phyloP scores from a whole-genome alignment of 2,888 invertebrate genomes.

The Drosophila diplacantha region DNA sequence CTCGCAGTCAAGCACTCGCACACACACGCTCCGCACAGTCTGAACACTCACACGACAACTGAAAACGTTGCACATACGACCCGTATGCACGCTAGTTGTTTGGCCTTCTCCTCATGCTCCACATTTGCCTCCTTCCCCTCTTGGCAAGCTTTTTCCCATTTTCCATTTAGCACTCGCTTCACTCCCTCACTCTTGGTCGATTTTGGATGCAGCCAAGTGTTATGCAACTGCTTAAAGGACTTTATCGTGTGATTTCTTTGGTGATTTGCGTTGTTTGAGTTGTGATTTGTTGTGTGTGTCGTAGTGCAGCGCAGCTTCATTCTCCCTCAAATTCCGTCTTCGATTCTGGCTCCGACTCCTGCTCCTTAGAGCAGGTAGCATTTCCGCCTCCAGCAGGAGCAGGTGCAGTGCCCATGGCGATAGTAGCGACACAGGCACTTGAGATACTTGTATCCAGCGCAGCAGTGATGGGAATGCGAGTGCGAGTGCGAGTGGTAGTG shows the following conservation, averaged over 20 bases:
- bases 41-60: slow-evolving; percentile 47
- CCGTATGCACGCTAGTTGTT: slow-evolving; percentile 70
- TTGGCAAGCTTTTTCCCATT: background rate
- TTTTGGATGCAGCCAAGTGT: slow-evolving; percentile 66
- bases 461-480: slow-evolving; percentile 65
- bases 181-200: slow-evolving; percentile 15
- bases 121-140: slow-evolving; percentile 5
- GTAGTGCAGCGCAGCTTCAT: slow-evolving; percentile 26
- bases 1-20: slow-evolving; percentile 17
- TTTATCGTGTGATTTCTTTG: slow-evolving; percentile 61
- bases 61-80: slow-evolving; percentile 69
- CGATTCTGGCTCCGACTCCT: background rate
- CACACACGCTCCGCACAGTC: slow-evolving; percentile 40
- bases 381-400: slow-evolving; percentile 69
- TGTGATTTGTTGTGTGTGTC: slow-evolving; percentile 51
- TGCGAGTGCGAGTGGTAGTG: slow-evolving; percentile 61
- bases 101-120: slow-evolving; percentile 23
- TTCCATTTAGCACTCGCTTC: slow-evolving; percentile 9
- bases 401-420: slow-evolving; percentile 66
- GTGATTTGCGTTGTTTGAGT: slow-evolving; percentile 60
- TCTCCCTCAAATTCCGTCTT: background rate
- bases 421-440: slow-evolving; percentile 67
- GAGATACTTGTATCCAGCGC: slow-evolving; percentile 67
- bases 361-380: slow-evolving; percentile 60
- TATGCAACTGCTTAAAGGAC: slow-evolving; percentile 70